Percentiles rank a stretch among this genome's conserved stretches.
phyloP scores from a whole-genome alignment of 2,113 vertebrate species.

The Mustelus asterias region DNA sequence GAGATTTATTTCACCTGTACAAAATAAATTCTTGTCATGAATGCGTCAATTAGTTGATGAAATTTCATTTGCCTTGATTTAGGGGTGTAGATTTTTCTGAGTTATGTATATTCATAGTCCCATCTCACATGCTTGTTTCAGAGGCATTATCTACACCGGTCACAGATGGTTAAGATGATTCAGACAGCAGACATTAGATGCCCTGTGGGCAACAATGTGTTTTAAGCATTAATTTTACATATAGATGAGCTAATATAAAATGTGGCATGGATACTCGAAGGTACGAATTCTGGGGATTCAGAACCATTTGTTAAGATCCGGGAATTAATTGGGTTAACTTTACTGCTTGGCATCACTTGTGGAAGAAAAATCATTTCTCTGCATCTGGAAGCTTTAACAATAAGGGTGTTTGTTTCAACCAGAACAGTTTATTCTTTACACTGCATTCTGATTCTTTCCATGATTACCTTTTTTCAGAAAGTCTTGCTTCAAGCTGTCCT shows the following conservation, averaged over 20 bases:
- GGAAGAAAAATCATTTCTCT: background rate
- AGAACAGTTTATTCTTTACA: background rate
- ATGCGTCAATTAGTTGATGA: background rate
- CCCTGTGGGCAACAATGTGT: background rate
- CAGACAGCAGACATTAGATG: background rate
- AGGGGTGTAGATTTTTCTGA: background rate
- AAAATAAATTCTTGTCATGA: background rate
- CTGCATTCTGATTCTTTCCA: background rate
- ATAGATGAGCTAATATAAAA: background rate
- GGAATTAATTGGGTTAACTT: background rate
- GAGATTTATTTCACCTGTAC: background rate
- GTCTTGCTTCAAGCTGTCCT: background rate
- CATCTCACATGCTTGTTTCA: background rate
- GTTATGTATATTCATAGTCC: background rate
- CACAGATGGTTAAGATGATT: slow-evolving; percentile 11
- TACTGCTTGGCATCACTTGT: background rate
- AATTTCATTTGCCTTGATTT: background rate
- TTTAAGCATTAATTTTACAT: background rate
- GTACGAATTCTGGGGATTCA: background rate
- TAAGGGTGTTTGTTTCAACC: background rate
- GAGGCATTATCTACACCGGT: background rate
- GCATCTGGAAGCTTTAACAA: background rate
- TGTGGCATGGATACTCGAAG: background rate
- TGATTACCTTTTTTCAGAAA: background rate
- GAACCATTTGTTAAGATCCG: background rate